Base-by-base conservation (phyloP, 2,888 invertebrate species). In the Leptinotarsa peninsularis region DNA sequence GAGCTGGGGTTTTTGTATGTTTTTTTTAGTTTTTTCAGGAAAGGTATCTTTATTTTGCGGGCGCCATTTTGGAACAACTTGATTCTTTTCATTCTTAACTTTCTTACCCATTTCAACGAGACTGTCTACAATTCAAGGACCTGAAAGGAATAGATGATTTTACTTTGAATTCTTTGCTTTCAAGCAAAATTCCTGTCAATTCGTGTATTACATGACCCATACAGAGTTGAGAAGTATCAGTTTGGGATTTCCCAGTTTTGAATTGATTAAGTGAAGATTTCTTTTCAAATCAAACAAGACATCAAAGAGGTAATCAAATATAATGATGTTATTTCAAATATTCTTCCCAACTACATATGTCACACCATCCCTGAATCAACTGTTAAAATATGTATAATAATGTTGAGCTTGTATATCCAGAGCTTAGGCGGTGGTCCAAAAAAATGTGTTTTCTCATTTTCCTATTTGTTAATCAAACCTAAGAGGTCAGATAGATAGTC, bases 1-100 rank as follows among this genome's bases (percentile, higher is more conserved):
- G 21, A 14, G 76, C 49, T 63, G 18, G 15, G 50, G 56, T 67
- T 49, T 23, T 43, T 49, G 27, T 54, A 66, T 23, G 17, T 60
- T 18, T 18, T 66, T 69, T 63, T 49, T 66, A 13, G 72, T 54
- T 72, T 75, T 77, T 66, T 58, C 73, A 63, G 77, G 79, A 75
- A 76, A 81, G 68, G 67, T 78, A 68, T 73, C 75, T 67, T 72
- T 78, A 67, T 66, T 70, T 74, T 63, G 79, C 23, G 49, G 23
- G 58, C 72, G 68, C 67, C 71, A 76, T 23, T 78, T 77, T 66
- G 74, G 74, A 18, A 66, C 72, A 52, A 76, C 75, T 73, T 54
- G 67, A 67, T 67, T 71, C 43, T 10, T 43, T 43, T 43, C 43
- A 43, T 43, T 43, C 43, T 43, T 43, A 43, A 43, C 43, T 10